Base-by-base conservation (phyloP, 2,888 invertebrate species). In the Epirrhoe alternata region DNA sequence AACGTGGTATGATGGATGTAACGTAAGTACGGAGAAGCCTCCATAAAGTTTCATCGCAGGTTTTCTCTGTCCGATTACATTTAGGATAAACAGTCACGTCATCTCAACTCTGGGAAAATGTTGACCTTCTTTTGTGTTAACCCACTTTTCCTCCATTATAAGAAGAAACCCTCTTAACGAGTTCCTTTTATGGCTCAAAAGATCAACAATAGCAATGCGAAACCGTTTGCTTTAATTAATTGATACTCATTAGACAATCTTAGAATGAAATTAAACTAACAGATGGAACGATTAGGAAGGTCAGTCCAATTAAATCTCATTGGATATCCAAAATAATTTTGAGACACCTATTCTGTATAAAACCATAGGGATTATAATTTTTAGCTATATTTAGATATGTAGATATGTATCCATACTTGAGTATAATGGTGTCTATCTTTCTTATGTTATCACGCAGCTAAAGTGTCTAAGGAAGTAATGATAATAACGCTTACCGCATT, bases 401-500 rank as follows among this genome's bases (percentile, higher is more conserved):
- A 24, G 24, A 24, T 24, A 24, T 1, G 24, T 24, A 24, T 3
- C 24, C n/a, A n/a, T n/a, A n/a, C n/a, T 10, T 42, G 38, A 42
- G 38, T 12, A 42, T 24, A 24, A 24, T 42, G 38, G 38, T 42
- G 38, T 12, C 38, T 42, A 42, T 42, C 38, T 42, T 42, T 12
- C 38, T 42, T 42, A 10, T 42, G 38, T 42, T 42, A 42, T 42
- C 38, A 42, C 38, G 12, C 24, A 24, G 24, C 38, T 54, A 17
- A 17, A 17, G 12, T 38, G 16, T 35, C 31, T 10, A 42, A 33
- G 59, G 53, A 63, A 63, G 16, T 54, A 59, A 84, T 61, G 53
- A 61, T 53, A 53, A 49, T 57, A 49, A 47, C 45, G 58, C 96
- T 95, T 88, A 97, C 98, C 97, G 90, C 98, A 98, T 90, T 97